phyloP scores from a whole-genome alignment of 2,888 invertebrate genomes.

The Exephanes ischioxanthus region DNA sequence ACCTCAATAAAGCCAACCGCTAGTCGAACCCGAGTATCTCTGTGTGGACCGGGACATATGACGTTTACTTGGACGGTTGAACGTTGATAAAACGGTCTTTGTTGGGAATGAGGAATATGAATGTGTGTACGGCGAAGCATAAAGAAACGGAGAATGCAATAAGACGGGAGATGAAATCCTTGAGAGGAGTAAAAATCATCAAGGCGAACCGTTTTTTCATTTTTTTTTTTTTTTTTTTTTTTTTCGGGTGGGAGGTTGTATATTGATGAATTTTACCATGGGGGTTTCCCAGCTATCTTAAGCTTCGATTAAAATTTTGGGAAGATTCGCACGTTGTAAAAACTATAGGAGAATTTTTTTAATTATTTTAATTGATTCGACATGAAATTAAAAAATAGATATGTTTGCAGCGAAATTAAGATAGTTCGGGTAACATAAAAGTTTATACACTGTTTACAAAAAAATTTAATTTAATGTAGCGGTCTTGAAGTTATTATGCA shows the following conservation, averaged over 20 bases:
- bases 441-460: too few species aligned
- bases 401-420: too few species aligned
- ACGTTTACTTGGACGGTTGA: constrained; percentile 9
- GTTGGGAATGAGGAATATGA: background rate
- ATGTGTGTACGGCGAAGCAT: background rate
- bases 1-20: constrained; percentile 30
- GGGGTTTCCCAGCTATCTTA: too few species aligned
- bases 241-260: too few species aligned
- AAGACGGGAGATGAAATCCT: background rate
- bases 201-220: too few species aligned
- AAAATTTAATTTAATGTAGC: too few species aligned
- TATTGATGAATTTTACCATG: too few species aligned
- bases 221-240: too few species aligned
- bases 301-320: background rate
- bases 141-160: background rate
- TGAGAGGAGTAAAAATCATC: background rate
- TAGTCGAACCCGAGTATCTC: constrained; percentile 4
- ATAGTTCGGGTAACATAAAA: too few species aligned
- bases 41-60: constrained; percentile 1
- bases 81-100: constrained; percentile 33
- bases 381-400: too few species aligned
- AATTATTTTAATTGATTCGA: too few species aligned
- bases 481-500: too few species aligned
- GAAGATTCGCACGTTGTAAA: background rate
- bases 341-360: background rate